Base-by-base conservation (phyloP, 35 echinoderm and acorn worm genomes). In the Apostichopus parvimensis region DNA sequence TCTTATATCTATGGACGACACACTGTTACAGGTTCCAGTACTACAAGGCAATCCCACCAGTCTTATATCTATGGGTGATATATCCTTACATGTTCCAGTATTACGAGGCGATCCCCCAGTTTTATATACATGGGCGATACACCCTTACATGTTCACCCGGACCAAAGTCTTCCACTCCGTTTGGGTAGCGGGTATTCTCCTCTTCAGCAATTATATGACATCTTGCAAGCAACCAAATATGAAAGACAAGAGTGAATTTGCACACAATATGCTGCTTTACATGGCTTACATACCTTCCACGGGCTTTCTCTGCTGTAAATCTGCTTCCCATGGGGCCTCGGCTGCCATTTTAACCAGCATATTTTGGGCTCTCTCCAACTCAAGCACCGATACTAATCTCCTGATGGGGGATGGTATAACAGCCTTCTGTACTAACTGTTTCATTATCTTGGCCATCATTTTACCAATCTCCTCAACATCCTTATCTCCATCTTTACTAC, bases 361-460 rank as follows among this genome's bases (percentile, higher is more conserved):
- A 22, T 92, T 94, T 57, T 99, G 97, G 9, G 97, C 97, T 77
- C 97, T 93, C 83, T 99, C 97, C 17, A 99, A 92, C 82, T 99
- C 97, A 0, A 88, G 26, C 21, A 99, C 71, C 17, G 93, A 94
- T 25, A 99, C 97, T 18, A 96, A 90, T 45, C 97, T 94, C 53
- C 94, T 92, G 85, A 99, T 99, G 13, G 97, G 97, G 6, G 97
- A 95, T 21, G 97, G 97, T 81, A 96, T 91, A 12, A 99, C 97
- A 34, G 97, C 97, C 79, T 93, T 82, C 77, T 99, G 95, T 56
- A 99, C 97, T 25, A 99, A 59, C 10, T 95, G 97, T 59, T 93
- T 60, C 97, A 99, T 99, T 78, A 99, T 95, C 22, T 77, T 86
- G n/a, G 93, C 88, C 79, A 99, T 93, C 5, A 91, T 93, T 76